These are phyloP conservation scores for Formica aserva DNA, from an alignment of 2,888 invertebrate species.

Conservation along the genomic window DNA sequence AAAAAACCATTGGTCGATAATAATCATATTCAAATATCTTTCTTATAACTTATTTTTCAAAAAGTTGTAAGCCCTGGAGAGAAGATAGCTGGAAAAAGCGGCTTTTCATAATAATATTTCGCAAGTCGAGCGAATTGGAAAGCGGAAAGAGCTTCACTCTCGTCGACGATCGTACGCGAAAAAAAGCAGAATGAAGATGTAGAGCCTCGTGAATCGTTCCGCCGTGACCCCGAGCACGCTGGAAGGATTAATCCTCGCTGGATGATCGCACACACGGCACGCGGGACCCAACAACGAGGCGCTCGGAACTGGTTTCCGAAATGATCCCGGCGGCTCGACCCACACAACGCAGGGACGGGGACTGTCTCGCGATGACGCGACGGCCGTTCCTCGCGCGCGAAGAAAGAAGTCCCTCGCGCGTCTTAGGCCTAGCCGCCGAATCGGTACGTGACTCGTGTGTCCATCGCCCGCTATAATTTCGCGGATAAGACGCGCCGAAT, in stretches of 20 bases:
- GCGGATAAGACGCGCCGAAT: constrained; percentile 74
- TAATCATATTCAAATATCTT: background rate
- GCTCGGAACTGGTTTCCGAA: constrained; percentile 73
- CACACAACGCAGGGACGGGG: constrained; percentile 61
- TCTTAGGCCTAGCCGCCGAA: constrained; percentile 14
- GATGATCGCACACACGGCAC: constrained; percentile 65
- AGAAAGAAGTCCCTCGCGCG: constrained; percentile 9
- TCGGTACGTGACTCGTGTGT: constrained; percentile 61
- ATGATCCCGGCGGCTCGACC: constrained; percentile 65
- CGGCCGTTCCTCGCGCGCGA: constrained; percentile 4
- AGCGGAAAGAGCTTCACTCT: constrained; percentile 10
- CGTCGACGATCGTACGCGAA: constrained; percentile 26
- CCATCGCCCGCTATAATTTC: constrained; percentile 67
- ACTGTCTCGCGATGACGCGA: constrained; percentile 44
- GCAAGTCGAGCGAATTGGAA: constrained; percentile 3
- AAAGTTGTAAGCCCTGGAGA: background rate
- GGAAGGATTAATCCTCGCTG: constrained; percentile 70
- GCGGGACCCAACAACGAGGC: constrained; percentile 58
- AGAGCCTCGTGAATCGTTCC: constrained; percentile 43
- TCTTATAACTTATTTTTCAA: background rate
- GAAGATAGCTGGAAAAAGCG: background rate
- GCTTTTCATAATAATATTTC: background rate
- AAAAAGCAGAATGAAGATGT: constrained; percentile 62
- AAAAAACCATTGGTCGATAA: background rate
- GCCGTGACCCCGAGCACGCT: constrained; percentile 67